Conservation (phyloP, 2,113 vertebrate genomes). For the Tauraco erythrolophus region DNA sequence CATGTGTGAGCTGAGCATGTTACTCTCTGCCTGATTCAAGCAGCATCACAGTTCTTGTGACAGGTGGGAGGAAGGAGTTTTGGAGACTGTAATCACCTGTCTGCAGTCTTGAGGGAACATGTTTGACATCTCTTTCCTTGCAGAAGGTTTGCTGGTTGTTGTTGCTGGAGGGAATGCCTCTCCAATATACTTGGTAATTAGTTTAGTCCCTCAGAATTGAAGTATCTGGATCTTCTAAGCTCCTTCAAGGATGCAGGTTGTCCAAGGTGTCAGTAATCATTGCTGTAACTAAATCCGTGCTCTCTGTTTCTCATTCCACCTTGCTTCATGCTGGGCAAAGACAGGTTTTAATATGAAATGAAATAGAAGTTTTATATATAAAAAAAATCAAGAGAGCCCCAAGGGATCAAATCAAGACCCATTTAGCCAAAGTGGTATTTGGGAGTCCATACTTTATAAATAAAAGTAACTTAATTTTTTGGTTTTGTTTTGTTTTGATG, state of each 20-base stretch:
- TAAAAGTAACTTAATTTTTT: background rate
- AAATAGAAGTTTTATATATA: background rate
- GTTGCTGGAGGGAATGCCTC: background rate
- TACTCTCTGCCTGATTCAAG: background rate
- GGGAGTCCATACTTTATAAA: background rate
- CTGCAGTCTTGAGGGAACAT: background rate
- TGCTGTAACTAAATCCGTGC: background rate
- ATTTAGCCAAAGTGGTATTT: background rate
- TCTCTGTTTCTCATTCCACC: background rate
- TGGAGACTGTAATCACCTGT: background rate
- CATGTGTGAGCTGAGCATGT: background rate
- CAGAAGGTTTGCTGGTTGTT: background rate
- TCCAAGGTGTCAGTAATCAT: background rate
- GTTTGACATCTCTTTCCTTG: background rate
- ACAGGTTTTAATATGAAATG: background rate
- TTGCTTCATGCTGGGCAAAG: background rate
- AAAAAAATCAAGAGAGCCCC: background rate
- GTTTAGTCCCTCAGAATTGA: background rate
- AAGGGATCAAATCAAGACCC: background rate
- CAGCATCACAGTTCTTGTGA: background rate
- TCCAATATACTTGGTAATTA: background rate
- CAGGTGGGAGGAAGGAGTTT: background rate
- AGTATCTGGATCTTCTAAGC: background rate
- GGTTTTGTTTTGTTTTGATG: background rate
- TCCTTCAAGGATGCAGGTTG: background rate